Evolutionary conservation across 2,888 invertebrate species (phyloP), one percentile per base, ranked within the genome.

Genomic region (Harpagoxenus sublaevis): DNA sequence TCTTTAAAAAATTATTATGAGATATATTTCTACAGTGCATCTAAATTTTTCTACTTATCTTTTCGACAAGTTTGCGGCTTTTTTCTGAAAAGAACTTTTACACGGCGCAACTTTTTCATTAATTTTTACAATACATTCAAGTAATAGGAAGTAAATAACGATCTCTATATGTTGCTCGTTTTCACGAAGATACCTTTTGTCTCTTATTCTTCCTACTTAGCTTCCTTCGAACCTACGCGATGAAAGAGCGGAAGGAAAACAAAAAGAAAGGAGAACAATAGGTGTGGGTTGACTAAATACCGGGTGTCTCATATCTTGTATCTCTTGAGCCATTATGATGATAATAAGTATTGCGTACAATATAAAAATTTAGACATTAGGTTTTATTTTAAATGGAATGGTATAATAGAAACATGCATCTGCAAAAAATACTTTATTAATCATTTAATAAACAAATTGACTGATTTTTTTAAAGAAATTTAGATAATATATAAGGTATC

Each of bases 261-360:
- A 71, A 51, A 51, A 48, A 83, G 83, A 86, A 85, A 83, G 60
- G 70, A 75, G 81, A 87, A 90, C 87, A 89, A 90, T 89, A 75
- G 81, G 75, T 82, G 89, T 89, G 84, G 87, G 86, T 85, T 84
- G 86, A 83, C 75, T 87, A 87, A 89, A 88, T 90, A 87, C 82
- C 77, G 78, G 75, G 75, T 83, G 84, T 77, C 83, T 70, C 65
- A 84, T 89, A 87, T 78, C 84, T 89, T 15, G 8, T 70, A 9
- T 55, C 23, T 53, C 4, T 71, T 55, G 15, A 39, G 3, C 9
- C 4, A 55, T 39, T 71, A 51, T 15, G 15, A 42, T 23, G 23
- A 45, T 65, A 63, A 42, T 65, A 45, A 28, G 28, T 45, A 66
- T 66, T 66, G 23, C 23, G 1, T 45, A 45, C 6, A 10, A 23